Base-by-base conservation (phyloP, 92 coral and sea anemone species). In the Porites rus region DNA sequence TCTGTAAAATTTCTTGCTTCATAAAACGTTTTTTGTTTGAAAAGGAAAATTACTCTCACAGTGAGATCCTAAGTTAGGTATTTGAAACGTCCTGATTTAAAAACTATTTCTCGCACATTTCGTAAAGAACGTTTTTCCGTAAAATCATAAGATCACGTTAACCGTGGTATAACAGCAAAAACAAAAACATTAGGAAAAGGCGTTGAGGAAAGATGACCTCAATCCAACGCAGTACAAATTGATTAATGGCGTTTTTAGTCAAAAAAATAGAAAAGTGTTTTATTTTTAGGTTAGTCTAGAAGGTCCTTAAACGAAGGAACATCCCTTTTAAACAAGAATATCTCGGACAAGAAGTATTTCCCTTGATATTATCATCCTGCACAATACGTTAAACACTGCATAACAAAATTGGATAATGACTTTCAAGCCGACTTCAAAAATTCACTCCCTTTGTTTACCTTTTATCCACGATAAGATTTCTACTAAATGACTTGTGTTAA, bases 381-480 rank as follows among this genome's bases (percentile, higher is more conserved):
- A 43, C 38, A 65, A 28, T 46, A 60, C 43, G 70, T 63, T 38
- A 78, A 63, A 63, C 82, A 50, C 54, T 19, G 1, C 72, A 65
- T 21, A 50, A 20, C 12, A 53, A 64, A 20, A 51, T 18, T 50
- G 43, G 38, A 53, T 50, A 78, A 78, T 69, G 72, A 78, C 51
- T 51, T 64, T 53, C 5, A 13, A 19, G 20, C 63, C 51, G 51
- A 12, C 71, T 79, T 51, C 22, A 79, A 61, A 46, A 18, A 28
- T 79, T 9, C 72, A 50, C 59, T 64, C 21, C 10, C 73, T 28
- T 43, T 31, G 71, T 78, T 78, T 78, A 66, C 56, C 76, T 68
- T 81, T 81, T 62, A 56, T 14, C 76, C 62, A 6, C 68, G 31
- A 73, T 31, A 56, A 70, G 18, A 69, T 50, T 25, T 54, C 77